Base-by-base conservation (phyloP, 1,140 invertebrate species). In the Euwallacea similis region DNA sequence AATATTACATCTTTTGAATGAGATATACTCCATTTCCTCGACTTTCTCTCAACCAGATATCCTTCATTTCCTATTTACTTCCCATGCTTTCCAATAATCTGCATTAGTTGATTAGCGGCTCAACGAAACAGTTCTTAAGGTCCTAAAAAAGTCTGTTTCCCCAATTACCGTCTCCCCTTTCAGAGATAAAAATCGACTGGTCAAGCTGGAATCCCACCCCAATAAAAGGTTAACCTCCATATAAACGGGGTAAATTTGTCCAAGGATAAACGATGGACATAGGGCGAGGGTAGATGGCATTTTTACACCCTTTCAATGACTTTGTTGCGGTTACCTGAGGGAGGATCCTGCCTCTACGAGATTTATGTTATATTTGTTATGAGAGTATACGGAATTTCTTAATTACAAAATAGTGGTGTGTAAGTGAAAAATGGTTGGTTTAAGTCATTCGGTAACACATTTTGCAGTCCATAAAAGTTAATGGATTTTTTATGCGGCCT, bases 401-500 rank as follows among this genome's bases (percentile, higher is more conserved):
- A 56, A 68, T 61, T 68, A 68, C 66, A 70, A 63, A 70, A 70
- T 70, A 70, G 60, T 63, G 56, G 53, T 63, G 66, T 72, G 64
- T 66, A 66, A 72, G 70, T 72, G 70, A 72, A 72, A 72, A 72
- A 72, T 66, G 70, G 56, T n/a, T 54, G 63, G 70, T 72, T 72
- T 72, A 72, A 72, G 70, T 72, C 70, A 72, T 72, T 72, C 65
- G 56, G 55, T 72, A 72, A 70, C 70, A 61, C 66, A 64, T 63
- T 42, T 50, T 63, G 60, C 70, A 60, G 63, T 67, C 71, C 65
- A 75, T 76, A 76, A 76, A 76, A 75, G 68, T 73, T 76, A 76
- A 76, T 76, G 76, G 76, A 76, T 75, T 76, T 76, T 76, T 76
- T 76, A 76, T 76, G 74, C 76, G 58, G 64, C 56, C 73, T 73